Evolutionary conservation across 2,113 vertebrate genomes (phyloP).

Genomic region (Brachypteracias leptosomus): DNA sequence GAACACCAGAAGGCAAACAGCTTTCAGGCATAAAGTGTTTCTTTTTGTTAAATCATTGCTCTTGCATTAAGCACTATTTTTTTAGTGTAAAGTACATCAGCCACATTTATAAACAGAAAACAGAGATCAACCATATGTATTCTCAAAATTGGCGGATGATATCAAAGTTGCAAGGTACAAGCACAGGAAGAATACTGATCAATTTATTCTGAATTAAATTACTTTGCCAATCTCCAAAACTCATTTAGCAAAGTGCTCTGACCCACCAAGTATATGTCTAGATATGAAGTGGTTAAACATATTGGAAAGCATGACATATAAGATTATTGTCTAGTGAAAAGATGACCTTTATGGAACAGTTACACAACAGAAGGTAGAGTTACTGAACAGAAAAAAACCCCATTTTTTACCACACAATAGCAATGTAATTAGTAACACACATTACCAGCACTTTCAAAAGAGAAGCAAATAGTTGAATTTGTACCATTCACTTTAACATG

Average conservation of each 20-base stretch:
- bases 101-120: constrained; percentile 6
- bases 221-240: background rate
- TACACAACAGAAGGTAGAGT: constrained; percentile 20
- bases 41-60: background rate
- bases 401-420: background rate
- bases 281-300: constrained; percentile 38
- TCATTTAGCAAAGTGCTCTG: background rate
- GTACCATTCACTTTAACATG: background rate
- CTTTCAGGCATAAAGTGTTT: constrained; percentile 1
- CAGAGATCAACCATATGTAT: background rate
- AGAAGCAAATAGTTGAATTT: constrained; percentile 26
- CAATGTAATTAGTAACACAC: constrained; percentile 39
- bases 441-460: constrained; percentile 23
- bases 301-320: constrained; percentile 59
- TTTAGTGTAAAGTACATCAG: background rate
- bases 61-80: background rate
- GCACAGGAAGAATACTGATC: background rate
- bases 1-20: background rate
- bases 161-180: background rate
- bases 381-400: constrained; percentile 3
- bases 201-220: background rate
- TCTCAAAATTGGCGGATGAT: background rate
- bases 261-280: background rate
- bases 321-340: constrained; percentile 36
- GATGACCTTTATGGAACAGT: constrained; percentile 36